Evolutionary conservation across 1,140 invertebrate genomes (phyloP), one percentile per base, ranked within the genome.

Genomic region (Araneus ventricosus): DNA sequence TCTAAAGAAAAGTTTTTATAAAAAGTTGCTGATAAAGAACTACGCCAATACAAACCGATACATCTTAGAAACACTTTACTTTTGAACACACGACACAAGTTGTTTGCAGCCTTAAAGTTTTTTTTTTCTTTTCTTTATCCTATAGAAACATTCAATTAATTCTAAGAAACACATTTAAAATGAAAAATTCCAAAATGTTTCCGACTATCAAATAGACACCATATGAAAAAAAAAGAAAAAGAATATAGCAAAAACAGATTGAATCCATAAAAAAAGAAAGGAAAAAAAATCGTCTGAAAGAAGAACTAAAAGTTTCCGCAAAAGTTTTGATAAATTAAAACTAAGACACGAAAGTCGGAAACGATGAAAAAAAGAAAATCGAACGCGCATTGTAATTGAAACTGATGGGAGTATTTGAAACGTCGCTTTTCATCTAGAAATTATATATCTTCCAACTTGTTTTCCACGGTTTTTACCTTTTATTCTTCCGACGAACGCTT

Each of bases 301-400:
- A 67, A 27, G n/a, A 67, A 34, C 0, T 4, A 75, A 34, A 75
- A 37, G 17, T 34, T 75, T 34, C 34, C 20, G 30, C 17, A 37
- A 75, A 75, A 75, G 70, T 75, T 75, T 75, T 34, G 70, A 34
- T 37, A 75, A 37, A 75, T 75, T 75, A 75, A 75, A 75, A 75
- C 70, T 75, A 75, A 75, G 70, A 37, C 20, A 20, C 34, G 30
- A 4, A 75, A 22, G 70, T 37, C 34, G 17, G 17, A 75, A 75
- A 27, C 27, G 14, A 63, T 0, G 14, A 61, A n/a, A n/a, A 8
- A 63, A 63, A 34, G 6, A 37, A 75, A 75, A 37, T 20, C 17
- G 5, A 75, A 37, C 10, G 4, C 30, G 17, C 70, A 37, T 22
- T 34, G 70, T 75, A 75, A 75, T 75, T 75, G 70, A 75, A 75